phyloP scores from a whole-genome alignment of 1,140 invertebrate genomes.

The Plectus sambesii region DNA sequence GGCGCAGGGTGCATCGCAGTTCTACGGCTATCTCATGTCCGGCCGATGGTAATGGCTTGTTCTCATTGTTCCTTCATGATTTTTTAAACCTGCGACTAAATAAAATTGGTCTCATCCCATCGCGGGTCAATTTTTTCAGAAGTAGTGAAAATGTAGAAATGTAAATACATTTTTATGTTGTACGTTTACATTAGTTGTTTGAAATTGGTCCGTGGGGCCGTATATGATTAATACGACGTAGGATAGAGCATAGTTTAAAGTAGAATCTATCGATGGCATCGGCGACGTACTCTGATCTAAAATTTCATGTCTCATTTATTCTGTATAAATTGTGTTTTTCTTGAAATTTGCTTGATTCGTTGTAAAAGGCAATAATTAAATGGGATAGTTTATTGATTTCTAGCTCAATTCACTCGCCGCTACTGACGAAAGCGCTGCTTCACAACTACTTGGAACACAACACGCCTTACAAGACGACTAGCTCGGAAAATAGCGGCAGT shows the following conservation, averaged over 20 bases:
- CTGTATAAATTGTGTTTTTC: too few species aligned
- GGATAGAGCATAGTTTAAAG: too few species aligned
- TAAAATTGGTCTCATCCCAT: constrained; percentile 12
- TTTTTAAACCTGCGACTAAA: constrained; percentile 11
- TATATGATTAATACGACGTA: too few species aligned
- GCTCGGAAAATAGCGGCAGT: constrained; percentile 56
- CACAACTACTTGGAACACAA: constrained; percentile 66
- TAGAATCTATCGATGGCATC: too few species aligned
- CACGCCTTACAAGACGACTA: constrained; percentile 55
- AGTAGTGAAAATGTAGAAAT: constrained; percentile 55
- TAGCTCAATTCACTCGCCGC: too few species aligned
- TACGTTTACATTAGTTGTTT: too few species aligned
- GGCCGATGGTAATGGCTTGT: constrained; percentile 46
- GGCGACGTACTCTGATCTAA: too few species aligned
- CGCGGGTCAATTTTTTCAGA: constrained; percentile 36
- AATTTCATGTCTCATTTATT: too few species aligned
- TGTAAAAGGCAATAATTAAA: too few species aligned
- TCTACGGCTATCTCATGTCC: constrained; percentile 54
- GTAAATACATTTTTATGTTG: too few species aligned
- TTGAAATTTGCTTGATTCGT: constrained; percentile 60
- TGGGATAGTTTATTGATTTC: too few species aligned
- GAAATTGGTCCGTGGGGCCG: too few species aligned
- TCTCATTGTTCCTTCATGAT: constrained; percentile 31
- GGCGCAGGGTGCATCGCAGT: constrained; percentile 47
- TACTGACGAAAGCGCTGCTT: constrained; percentile 64